These are phyloP conservation scores for Myiozetetes cayanensis DNA, from an alignment of 2,113 vertebrate genomes.

Conservation along the genomic window DNA sequence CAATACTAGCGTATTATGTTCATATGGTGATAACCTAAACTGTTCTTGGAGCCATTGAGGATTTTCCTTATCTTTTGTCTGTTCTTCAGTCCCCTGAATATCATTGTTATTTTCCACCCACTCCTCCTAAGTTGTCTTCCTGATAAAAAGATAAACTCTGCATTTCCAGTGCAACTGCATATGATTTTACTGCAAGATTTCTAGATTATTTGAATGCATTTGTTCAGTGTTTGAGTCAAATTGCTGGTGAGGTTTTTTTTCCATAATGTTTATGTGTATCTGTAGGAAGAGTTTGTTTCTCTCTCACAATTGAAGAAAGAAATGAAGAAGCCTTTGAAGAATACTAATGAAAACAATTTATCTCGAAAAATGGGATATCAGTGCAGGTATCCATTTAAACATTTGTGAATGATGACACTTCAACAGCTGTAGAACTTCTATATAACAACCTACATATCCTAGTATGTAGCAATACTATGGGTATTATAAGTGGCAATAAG, in stretches of 20 bases:
- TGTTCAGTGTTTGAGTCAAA: not conserved
- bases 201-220: not conserved
- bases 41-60: not conserved
- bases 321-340: not conserved
- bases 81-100: not conserved
- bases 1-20: not conserved
- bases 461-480: not conserved
- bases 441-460: not conserved
- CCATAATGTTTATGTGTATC: not conserved
- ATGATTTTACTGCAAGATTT: not conserved
- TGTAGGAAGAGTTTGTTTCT: not conserved
- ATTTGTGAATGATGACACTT: not conserved
- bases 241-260: not conserved
- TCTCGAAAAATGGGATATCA: not conserved
- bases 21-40: not conserved
- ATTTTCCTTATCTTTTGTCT: not conserved
- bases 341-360: not conserved
- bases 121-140: not conserved
- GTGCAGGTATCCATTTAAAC: not conserved
- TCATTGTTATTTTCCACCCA: not conserved
- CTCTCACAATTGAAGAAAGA: not conserved
- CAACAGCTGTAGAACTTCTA: not conserved
- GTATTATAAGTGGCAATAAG: not conserved
- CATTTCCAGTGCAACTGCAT: not conserved
- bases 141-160: not conserved